These are phyloP conservation scores for Brachyistius frenatus DNA, from an alignment of 2,113 vertebrate genomes.

Conservation along the genomic window DNA sequence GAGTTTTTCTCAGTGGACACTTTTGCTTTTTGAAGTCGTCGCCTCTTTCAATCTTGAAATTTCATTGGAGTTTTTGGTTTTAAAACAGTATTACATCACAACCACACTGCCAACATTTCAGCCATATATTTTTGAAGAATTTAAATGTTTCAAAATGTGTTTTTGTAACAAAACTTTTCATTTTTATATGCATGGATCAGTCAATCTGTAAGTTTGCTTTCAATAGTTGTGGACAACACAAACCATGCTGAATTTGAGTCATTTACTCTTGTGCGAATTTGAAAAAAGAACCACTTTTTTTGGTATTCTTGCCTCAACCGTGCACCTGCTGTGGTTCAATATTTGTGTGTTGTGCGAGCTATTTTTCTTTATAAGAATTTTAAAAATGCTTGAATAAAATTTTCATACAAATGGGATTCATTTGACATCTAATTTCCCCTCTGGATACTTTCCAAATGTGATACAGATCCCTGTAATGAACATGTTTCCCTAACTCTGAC, in stretches of 20 bases:
- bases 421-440: not conserved
- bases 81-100: too few species aligned
- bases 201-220: not conserved
- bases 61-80: too few species aligned
- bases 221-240: not conserved
- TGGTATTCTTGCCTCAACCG: too few species aligned
- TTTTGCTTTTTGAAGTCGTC: too few species aligned
- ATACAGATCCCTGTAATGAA: too few species aligned
- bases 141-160: not conserved
- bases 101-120: not conserved
- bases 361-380: not conserved
- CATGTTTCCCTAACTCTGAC: too few species aligned
- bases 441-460: not conserved
- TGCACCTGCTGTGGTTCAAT: too few species aligned
- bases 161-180: slow-evolving; percentile 8
- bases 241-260: not conserved
- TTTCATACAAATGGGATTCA: not conserved
- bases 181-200: not conserved
- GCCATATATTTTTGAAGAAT: not conserved
- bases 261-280: not conserved
- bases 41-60: too few species aligned
- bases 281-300: too few species aligned
- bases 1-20: not conserved
- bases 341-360: too few species aligned
- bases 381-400: not conserved